Evolutionary conservation across 2,888 invertebrate species (phyloP), one percentile per base, ranked within the genome.

Genomic region (Agonopterix heracliana): DNA sequence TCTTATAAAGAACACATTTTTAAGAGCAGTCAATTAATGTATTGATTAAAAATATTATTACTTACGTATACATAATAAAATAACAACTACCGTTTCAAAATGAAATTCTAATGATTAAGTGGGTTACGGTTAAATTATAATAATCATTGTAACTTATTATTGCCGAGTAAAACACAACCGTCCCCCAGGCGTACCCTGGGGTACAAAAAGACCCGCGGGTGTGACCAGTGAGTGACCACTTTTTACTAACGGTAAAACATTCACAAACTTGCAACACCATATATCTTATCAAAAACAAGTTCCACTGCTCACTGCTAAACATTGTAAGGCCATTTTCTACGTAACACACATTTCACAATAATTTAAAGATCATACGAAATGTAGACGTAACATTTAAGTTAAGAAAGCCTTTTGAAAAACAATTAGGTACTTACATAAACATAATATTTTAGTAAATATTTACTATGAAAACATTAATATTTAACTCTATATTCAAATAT

Each of bases 1-100:
- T 80, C 71, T 76, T 78, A 79, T 71, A 74, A 73, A 80, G 81
- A 85, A 86, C 85, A 86, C 84, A 81, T 83, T 74, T 26, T 78
- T 66, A 79, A 78, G 77, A 84, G 77, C 83, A 84, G 79, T 80
- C 78, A 74, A 72, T 78, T 75, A 74, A 75, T 76, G 71, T 71
- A 66, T 67, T 54, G 52, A 35, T 68, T 59, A 65, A 60, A 62
- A 64, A 66, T 10, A 46, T 11, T 46, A 17, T 40, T 44, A 26
- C 26, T 40, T 44, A 26, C 26, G 26, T 49, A 50, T 49, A 46
- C 41, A 44, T 50, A 47, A 45, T 49, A 51, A 44, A 47, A 49
- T 47, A 49, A 45, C 9, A 42, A 41, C 34, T 46, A 44, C 34
- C n/a, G 10, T 8, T 41, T 41, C 17, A 35, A 41, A 45, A 35